phyloP scores from a whole-genome alignment of 30 jellyfish, hydroid and myxozoan genomes.

The Cassiopea andromeda region DNA sequence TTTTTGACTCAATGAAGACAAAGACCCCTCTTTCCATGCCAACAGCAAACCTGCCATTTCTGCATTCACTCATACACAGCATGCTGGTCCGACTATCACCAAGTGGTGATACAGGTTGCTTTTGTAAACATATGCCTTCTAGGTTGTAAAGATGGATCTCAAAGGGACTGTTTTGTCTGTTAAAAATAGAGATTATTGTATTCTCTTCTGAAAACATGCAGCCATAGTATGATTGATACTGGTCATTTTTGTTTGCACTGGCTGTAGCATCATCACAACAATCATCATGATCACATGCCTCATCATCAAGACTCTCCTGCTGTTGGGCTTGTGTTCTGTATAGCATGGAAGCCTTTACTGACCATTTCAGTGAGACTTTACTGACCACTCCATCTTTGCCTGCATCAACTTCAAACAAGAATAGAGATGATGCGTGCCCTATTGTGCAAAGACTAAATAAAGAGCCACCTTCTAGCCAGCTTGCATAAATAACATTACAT shows the following conservation, averaged over 20 bases:
- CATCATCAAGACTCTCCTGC: not conserved
- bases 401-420: slow-evolving; percentile 51
- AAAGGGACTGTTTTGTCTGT: slow-evolving; percentile 22
- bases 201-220: slow-evolving; percentile 46
- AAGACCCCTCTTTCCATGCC: slow-evolving; percentile 89
- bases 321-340: not conserved
- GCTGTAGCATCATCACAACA: not conserved
- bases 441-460: slow-evolving; percentile 74
- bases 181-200: slow-evolving; percentile 53
- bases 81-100: slow-evolving; percentile 74
- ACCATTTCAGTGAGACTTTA: slow-evolving; percentile 12
- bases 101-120: slow-evolving; percentile 59
- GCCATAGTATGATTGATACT: slow-evolving; percentile 51
- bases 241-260: not conserved
- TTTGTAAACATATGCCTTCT: slow-evolving; percentile 51
- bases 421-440: slow-evolving; percentile 69
- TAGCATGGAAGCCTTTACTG: not conserved
- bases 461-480: slow-evolving; percentile 80
- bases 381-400: slow-evolving; percentile 28
- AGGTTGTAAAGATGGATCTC: slow-evolving; percentile 43
- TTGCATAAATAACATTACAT: slow-evolving; percentile 74
- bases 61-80: slow-evolving; percentile 84
- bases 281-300: not conserved
- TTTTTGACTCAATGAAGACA: slow-evolving; percentile 47
- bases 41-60: slow-evolving; percentile 66